Conservation (phyloP, 2,888 invertebrate genomes). For the Celastrina argiolus region DNA sequence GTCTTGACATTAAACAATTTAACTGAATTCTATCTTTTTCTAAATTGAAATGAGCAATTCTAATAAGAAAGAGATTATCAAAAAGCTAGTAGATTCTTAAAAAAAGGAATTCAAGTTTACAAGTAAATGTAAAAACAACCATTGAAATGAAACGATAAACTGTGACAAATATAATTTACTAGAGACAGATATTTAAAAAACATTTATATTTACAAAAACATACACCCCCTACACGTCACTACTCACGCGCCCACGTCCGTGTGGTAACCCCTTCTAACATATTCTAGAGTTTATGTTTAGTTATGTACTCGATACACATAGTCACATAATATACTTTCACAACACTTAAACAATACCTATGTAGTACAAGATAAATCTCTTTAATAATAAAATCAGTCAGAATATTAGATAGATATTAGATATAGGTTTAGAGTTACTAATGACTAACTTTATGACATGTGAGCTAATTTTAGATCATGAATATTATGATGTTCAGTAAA, state of each 20-base stretch:
- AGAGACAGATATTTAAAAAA: constrained; percentile 38
- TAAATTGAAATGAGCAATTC: no score
- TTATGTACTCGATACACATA: neutral
- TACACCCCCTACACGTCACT: constrained; percentile 31
- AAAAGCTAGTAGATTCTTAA: no score
- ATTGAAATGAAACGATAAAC: constrained; percentile 28
- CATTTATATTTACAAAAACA: constrained; percentile 38
- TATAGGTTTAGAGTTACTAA: neutral
- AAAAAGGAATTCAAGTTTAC: neutral
- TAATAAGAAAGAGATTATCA: no score
- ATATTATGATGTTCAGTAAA: neutral
- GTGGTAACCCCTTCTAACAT: neutral
- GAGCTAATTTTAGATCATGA: neutral
- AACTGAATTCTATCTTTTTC: no score
- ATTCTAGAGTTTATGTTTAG: neutral
- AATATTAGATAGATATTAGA: constrained; percentile 11
- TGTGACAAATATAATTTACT: constrained; percentile 42
- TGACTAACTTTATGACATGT: neutral
- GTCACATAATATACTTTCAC: neutral
- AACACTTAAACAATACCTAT: constrained; percentile 6
- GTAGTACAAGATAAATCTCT: constrained; percentile 4
- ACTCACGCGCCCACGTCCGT: constrained; percentile 24
- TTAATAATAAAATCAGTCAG: constrained; percentile 1
- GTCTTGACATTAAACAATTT: no score
- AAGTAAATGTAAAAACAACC: neutral